phyloP scores from a whole-genome alignment of 2,888 invertebrate species.

The Nebria salina region DNA sequence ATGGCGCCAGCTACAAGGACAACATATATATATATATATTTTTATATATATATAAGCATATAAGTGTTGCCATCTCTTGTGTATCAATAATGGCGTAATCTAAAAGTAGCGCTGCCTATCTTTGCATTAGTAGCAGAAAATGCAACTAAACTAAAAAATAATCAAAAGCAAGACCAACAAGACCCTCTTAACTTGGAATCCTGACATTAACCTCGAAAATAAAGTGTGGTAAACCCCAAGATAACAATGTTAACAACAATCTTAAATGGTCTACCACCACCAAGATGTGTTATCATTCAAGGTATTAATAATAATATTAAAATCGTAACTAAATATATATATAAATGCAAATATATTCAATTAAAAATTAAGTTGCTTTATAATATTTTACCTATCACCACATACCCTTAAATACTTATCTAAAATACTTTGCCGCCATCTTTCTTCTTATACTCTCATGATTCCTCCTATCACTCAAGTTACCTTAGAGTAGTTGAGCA shows the following conservation, averaged over 20 bases:
- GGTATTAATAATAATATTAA: not conserved
- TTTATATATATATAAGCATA: not conserved
- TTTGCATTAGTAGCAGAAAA: too few relatives aligned
- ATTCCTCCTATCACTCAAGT: too few relatives aligned
- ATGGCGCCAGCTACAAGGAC: too few relatives aligned
- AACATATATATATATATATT: not conserved
- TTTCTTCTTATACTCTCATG: not conserved
- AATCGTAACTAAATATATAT: not conserved
- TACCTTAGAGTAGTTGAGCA: not conserved
- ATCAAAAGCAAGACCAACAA: too few relatives aligned
- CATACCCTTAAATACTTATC: not conserved
- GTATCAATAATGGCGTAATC: too few relatives aligned
- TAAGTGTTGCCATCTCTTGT: too few relatives aligned
- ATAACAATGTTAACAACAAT: slow-evolving; percentile 8
- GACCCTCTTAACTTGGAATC: too few relatives aligned
- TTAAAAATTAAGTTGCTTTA: not conserved
- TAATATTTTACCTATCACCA: not conserved
- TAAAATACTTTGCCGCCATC: not conserved
- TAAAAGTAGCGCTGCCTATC: too few relatives aligned
- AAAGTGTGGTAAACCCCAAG: not conserved
- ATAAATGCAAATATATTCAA: not conserved
- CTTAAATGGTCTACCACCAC: slow-evolving; percentile 3
- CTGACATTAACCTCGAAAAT: slow-evolving; percentile 7
- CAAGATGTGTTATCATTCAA: slow-evolving; percentile 10
- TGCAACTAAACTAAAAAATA: too few relatives aligned